These are phyloP conservation scores for Oreochromis niloticus DNA, from an alignment of 2,113 vertebrate genomes.

Conservation along the genomic window DNA sequence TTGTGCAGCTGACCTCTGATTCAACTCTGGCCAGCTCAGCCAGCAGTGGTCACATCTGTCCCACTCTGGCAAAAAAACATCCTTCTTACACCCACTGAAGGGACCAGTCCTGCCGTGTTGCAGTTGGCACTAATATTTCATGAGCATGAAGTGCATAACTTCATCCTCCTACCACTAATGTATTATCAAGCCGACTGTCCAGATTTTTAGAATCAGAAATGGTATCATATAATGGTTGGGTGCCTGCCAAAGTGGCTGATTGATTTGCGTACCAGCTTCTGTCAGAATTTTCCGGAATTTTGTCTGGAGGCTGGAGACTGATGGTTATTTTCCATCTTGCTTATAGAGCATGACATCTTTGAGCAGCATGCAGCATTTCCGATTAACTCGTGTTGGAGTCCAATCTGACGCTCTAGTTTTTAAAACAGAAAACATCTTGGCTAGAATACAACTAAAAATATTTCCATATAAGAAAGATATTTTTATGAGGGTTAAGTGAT, in stretches of 20 bases:
- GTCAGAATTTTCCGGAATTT: background rate
- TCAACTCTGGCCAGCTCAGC: background rate
- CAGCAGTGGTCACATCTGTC: slow-evolving; percentile 5
- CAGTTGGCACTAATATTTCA: background rate
- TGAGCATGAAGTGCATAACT: background rate
- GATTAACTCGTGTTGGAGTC: slow-evolving; percentile 38
- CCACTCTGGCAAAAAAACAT: background rate
- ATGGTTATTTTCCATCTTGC: slow-evolving; percentile 14
- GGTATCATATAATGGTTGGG: background rate
- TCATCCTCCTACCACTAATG: background rate
- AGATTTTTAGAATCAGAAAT: background rate
- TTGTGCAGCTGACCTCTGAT: slow-evolving; percentile 7
- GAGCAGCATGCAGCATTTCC: slow-evolving; percentile 21
- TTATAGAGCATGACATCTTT: slow-evolving; percentile 25
- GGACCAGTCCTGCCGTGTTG: background rate
- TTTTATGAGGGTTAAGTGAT: background rate
- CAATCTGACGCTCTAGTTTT: slow-evolving; percentile 29
- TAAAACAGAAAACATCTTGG: background rate
- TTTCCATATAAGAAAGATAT: background rate
- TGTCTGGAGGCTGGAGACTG: slow-evolving; percentile 2
- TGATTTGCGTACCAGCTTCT: background rate
- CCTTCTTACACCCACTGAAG: background rate
- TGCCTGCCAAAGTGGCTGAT: background rate
- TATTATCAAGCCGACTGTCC: background rate
- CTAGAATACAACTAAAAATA: background rate